These are phyloP conservation scores for Daboia siamensis DNA, from an alignment of 2,113 vertebrate species.

Conservation along the genomic window DNA sequence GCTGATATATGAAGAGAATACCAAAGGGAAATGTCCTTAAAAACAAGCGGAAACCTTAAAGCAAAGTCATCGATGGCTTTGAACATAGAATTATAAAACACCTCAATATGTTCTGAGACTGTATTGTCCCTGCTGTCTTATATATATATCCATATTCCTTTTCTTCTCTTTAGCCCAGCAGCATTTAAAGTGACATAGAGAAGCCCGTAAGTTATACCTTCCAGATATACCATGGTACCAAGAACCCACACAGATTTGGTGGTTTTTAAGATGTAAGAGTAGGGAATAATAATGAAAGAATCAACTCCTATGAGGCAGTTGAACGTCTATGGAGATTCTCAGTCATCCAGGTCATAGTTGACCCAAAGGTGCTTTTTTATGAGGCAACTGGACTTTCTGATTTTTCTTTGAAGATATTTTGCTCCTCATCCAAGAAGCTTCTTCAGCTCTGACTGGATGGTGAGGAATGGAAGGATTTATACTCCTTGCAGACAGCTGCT, in stretches of 20 bases:
- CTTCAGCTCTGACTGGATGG: too few relatives aligned
- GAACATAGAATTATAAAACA: conserved; percentile 33
- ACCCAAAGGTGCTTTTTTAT: too few relatives aligned
- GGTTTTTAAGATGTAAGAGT: not conserved
- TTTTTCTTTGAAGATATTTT: too few relatives aligned
- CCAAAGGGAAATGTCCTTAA: not conserved
- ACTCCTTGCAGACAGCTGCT: too few relatives aligned
- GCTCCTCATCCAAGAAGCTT: too few relatives aligned
- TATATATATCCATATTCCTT: not conserved
- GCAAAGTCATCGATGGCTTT: conserved; percentile 18
- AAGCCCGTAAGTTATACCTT: not conserved
- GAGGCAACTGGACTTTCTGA: too few relatives aligned
- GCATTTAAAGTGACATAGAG: not conserved
- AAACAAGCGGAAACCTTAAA: conserved; percentile 23
- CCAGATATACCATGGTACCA: not conserved
- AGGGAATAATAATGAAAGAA: not conserved
- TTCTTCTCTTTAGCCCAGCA: not conserved
- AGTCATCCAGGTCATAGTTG: too few relatives aligned
- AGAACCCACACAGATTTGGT: not conserved
- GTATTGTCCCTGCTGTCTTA: not conserved
- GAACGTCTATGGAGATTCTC: too few relatives aligned
- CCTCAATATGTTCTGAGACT: conserved; percentile 6
- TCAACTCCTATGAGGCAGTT: too few relatives aligned
- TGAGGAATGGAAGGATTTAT: too few relatives aligned
- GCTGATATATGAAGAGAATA: conserved; percentile 19